Evolutionary conservation across 2,888 invertebrate genomes (phyloP), one percentile per base, ranked within the genome.

Genomic region (Mesopsocus fuscifrons): DNA sequence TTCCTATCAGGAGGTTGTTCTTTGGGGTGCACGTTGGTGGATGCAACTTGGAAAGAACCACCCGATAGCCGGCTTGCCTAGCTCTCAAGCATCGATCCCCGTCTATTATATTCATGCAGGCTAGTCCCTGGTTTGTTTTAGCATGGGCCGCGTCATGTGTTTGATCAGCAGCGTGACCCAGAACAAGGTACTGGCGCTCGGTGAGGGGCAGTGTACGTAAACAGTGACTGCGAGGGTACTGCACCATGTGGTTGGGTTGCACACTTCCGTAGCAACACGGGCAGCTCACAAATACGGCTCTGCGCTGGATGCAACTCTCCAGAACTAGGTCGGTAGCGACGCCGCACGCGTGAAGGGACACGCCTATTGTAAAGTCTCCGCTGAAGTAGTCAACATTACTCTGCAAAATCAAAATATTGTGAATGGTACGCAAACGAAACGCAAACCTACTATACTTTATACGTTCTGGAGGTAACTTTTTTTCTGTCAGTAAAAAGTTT

Each of bases 191-290:
- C 53, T 84, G 77, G 47, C 71, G 51, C 21, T 57, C 51, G 15
- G 55, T 46, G 3, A 58, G 46, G 6, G 49, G 47, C 6, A 51
- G 48, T 13, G 52, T 46, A 6, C 46, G 44, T 45, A 59, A 59
- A 32, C 57, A 57, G 8, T 56, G 54, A 58, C 89, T 89, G 48
- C 84, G 66, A 0, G 92, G 91, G 60, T 89, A 92, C 1, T 64
- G 63, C 35, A 89, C 64, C 50, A 77, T 72, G 50, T 83, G 75
- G 52, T 84, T 85, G 48, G 77, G 69, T 59, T 80, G 79, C 11
- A 94, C 69, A 2, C 79, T 77, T 2, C 94, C 94, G 62, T 94
- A 94, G 57, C 94, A 94, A 58, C 95, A 95, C 0, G 94, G 94
- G 54, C 88, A 89, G 42, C 85, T 69, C 1, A 91, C 79, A 65